Evolutionary conservation across 1,140 invertebrate genomes (phyloP), one percentile per base, ranked within the genome.

Genomic region (Mizuhopecten yessoensis): DNA sequence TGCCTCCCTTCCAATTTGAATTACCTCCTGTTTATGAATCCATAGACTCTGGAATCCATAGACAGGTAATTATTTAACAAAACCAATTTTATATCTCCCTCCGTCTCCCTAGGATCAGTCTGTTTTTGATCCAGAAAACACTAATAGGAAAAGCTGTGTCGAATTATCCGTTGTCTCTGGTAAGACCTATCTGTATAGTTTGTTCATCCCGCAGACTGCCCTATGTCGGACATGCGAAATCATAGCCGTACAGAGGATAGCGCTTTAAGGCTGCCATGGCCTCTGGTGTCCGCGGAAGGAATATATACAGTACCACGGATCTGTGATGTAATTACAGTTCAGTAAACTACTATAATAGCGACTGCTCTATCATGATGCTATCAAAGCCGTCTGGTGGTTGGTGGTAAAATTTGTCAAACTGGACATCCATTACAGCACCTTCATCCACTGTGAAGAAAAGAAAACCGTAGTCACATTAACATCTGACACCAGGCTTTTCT

Each of bases 361-460:
- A 99, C 96, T 99, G 99, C 96, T 99, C 99, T 88, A 99, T 97
- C 98, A 99, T 98, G 92, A 99, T 99, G 97, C 98, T 98, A 92
- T 99, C 99, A 96, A 98, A 99, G 39, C 99, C 99, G 86, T 97
- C 97, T 0, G 99, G 99, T 86, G 98, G 98, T 5, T 97, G 97
- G 96, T 98, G 97, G 90, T 97, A 97, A 96, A 99, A 99, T 94
- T 98, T 98, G 92, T 98, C 98, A 96, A 99, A 97, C 94, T 99
- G 98, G 93, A 99, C 98, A 97, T 99, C 99, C 96, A 99, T 96
- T 92, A 99, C 99, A 39, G 99, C 99, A 95, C 99, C 99, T 96
- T 99, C 99, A 95, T 99, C 99, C 94, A 99, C 99, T 99, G 96
- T 87, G 98, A 98, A 94, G 94, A 94, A 95, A 0, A 20, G 90